Conservation (phyloP, 2,888 invertebrate species). For the Dicyrtomina minuta region DNA sequence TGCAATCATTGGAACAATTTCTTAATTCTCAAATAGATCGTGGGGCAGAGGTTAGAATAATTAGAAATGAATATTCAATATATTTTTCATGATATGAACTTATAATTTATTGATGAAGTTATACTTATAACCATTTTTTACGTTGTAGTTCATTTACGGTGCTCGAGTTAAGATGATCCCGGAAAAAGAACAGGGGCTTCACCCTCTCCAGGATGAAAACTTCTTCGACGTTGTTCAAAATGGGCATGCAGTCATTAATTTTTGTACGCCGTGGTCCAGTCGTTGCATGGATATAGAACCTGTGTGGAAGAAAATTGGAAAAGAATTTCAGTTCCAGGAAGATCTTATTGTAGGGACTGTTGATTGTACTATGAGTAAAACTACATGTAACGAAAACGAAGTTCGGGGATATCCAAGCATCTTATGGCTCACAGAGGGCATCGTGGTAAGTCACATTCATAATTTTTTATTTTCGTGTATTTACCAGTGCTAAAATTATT, state of each 20-base stretch:
- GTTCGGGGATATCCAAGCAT: constrained; percentile 86
- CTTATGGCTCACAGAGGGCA: constrained; percentile 83
- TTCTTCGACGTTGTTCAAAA: constrained; percentile 70
- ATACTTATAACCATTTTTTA: background rate
- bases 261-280: constrained; percentile 90
- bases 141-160: constrained; percentile 46
- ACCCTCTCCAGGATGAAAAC: constrained; percentile 73
- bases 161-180: constrained; percentile 58
- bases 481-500: background rate
- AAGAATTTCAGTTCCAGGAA: constrained; percentile 63
- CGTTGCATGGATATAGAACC: constrained; percentile 66
- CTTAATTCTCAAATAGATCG: constrained; percentile 45
- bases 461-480: constrained; percentile 18
- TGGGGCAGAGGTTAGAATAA: constrained; percentile 47
- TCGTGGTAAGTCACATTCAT: constrained; percentile 62
- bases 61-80: too few relatives aligned
- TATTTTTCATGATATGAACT: background rate
- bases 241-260: constrained; percentile 85
- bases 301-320: constrained; percentile 79
- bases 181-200: constrained; percentile 65
- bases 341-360: constrained; percentile 74
- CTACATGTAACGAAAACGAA: constrained; percentile 75
- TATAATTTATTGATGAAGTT: background rate
- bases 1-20: constrained; percentile 50
- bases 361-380: constrained; percentile 77